Percentiles rank a stretch among this genome's conserved stretches.
Evolutionary conservation across 2,113 vertebrate genomes (phyloP).

Genomic region (Anser brachyrhynchus): DNA sequence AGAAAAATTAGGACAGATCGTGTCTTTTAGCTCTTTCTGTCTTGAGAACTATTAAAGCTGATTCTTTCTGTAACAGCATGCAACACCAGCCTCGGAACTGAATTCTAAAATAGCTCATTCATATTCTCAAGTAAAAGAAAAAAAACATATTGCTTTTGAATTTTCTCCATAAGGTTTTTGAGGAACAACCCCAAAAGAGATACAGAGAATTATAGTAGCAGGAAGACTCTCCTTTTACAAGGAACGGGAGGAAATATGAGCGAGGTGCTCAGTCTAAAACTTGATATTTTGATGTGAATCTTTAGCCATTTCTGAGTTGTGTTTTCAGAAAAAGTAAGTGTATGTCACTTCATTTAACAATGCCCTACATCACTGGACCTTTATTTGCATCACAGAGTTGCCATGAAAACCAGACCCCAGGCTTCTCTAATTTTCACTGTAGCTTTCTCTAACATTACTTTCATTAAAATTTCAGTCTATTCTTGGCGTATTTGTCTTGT

Average conservation of each 20-base stretch:
- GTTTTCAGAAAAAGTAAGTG: neutral
- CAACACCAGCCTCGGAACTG: neutral
- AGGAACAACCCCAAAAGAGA: neutral
- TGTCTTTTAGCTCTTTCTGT: neutral
- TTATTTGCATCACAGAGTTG: neutral
- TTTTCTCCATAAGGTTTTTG: neutral
- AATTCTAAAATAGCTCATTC: neutral
- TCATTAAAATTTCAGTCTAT: neutral
- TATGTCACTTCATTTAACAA: neutral
- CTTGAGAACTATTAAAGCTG: neutral
- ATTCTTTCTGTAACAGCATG: neutral
- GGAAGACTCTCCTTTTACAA: neutral
- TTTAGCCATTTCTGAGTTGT: neutral
- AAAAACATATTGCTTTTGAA: rapidly evolving
- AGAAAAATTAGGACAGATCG: neutral
- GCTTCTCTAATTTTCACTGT: neutral
- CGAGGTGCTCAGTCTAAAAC: neutral
- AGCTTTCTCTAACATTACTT: neutral
- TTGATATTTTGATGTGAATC: neutral
- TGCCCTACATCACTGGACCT: neutral
- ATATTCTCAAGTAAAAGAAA: neutral
- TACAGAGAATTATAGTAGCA: neutral
- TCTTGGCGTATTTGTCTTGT: neutral
- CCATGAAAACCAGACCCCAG: neutral
- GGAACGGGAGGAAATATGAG: neutral